phyloP scores from a whole-genome alignment of 2,113 vertebrate species.

The Phalacrocorax brasilianus region DNA sequence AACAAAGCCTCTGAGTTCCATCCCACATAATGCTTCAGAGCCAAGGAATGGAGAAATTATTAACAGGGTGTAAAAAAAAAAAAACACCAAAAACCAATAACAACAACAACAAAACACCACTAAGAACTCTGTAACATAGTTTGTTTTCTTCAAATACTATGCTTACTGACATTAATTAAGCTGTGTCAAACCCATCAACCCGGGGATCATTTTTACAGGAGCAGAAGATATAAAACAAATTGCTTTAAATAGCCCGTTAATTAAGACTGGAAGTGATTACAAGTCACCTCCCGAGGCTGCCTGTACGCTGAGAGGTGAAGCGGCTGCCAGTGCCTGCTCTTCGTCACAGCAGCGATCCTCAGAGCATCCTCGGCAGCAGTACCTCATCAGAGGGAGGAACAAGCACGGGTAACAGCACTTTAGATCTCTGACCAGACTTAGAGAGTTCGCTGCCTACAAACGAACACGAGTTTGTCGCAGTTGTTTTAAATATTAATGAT shows the following conservation, averaged over 20 bases:
- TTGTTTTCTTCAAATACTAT: not conserved
- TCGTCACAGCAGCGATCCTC: fast-evolving
- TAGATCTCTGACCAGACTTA: not conserved
- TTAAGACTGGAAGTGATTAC: not conserved
- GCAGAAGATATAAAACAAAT: not conserved
- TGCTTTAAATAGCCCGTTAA: not conserved
- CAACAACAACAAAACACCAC: no score
- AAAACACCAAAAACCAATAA: not conserved
- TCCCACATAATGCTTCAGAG: not conserved
- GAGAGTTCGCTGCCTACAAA: not conserved
- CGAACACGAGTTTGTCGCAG: not conserved
- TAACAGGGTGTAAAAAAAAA: not conserved
- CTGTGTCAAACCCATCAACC: not conserved
- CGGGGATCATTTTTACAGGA: not conserved
- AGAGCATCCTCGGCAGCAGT: fast-evolving
- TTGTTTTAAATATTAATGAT: not conserved
- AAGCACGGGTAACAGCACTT: fast-evolving
- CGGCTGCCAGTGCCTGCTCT: not conserved
- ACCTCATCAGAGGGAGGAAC: not conserved
- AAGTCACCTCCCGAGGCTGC: not conserved
- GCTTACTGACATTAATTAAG: not conserved
- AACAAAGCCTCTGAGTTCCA: not conserved
- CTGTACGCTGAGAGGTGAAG: fast-evolving
- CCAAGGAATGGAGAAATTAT: not conserved
- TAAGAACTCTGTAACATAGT: not conserved